Evolutionary conservation across 2,113 vertebrate genomes (phyloP).

Genomic region (Hemichromis elongatus): DNA sequence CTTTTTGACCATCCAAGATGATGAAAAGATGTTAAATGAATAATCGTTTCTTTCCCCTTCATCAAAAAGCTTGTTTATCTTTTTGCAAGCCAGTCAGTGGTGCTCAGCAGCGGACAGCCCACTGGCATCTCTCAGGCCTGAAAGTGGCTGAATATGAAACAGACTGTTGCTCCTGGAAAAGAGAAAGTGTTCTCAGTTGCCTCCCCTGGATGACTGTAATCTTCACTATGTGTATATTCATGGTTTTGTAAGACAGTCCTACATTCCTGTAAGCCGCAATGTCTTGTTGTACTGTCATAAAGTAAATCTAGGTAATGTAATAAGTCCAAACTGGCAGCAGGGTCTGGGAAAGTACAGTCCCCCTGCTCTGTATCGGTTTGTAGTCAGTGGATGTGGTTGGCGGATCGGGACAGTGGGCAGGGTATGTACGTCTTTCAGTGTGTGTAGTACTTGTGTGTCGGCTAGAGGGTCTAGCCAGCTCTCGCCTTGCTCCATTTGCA

Average conservation of each 20-base stretch:
- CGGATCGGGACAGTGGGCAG: constrained; percentile 20
- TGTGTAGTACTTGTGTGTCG: constrained; percentile 19
- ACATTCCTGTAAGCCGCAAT: constrained; percentile 28
- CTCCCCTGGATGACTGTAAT: constrained; percentile 1
- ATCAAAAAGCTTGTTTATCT: background rate
- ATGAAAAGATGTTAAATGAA: background rate
- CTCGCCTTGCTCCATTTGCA: constrained; percentile 69
- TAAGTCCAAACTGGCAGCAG: constrained; percentile 41
- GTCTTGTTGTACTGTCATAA: constrained; percentile 46
- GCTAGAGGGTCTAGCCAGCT: constrained; percentile 41
- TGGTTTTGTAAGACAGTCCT: background rate
- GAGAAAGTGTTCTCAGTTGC: constrained; percentile 19
- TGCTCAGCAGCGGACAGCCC: background rate
- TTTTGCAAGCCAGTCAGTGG: constrained; percentile 25
- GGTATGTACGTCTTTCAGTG: constrained; percentile 23
- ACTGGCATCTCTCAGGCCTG: background rate
- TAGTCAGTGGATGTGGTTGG: constrained; percentile 48
- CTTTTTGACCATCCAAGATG: background rate
- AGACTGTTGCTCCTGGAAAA: constrained; percentile 15
- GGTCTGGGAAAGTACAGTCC: constrained; percentile 52
- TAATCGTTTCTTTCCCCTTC: background rate
- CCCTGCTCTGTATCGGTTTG: constrained; percentile 33
- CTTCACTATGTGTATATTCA: background rate
- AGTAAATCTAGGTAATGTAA: constrained; percentile 39
- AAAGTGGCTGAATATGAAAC: constrained; percentile 18